Percentiles rank a stretch among this genome's conserved stretches.
Evolutionary conservation across 2,888 invertebrate genomes (phyloP).

Genomic region (Apodemia duryi): DNA sequence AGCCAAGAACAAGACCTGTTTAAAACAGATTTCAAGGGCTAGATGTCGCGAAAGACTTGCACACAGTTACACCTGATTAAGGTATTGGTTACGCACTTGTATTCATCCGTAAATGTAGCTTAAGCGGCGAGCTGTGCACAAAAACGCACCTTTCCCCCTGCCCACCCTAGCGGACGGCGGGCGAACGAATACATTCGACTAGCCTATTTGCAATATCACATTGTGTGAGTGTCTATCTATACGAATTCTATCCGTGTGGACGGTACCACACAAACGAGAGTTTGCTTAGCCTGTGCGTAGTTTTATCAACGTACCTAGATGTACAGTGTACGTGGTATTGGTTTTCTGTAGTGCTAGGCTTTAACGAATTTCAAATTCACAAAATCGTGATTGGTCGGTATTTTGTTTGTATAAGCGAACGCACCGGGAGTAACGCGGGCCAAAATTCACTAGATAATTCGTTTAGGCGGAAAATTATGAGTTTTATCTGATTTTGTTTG

Average conservation of each 20-base stretch:
- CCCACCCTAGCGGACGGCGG: conserved; percentile 56
- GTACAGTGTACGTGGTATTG: conserved; percentile 60
- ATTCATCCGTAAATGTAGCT: conserved; percentile 66
- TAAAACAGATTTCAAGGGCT: conserved; percentile 32
- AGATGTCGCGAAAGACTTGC: conserved; percentile 35
- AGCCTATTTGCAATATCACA: conserved; percentile 76
- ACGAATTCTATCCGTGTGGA: conserved; percentile 37
- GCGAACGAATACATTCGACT: conserved; percentile 77
- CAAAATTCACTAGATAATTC: conserved; percentile 66
- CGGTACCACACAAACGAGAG: conserved; percentile 47
- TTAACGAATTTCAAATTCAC: conserved; percentile 78
- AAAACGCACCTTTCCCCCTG: conserved; percentile 74
- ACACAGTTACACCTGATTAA: conserved; percentile 36
- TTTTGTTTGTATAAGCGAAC: conserved; percentile 73
- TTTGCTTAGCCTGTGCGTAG: conserved; percentile 75
- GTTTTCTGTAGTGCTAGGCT: conserved; percentile 74
- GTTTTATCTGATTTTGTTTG: conserved; percentile 62
- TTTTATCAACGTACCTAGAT: conserved; percentile 46
- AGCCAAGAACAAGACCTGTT: conserved; percentile 28
- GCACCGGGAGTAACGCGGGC: conserved; percentile 47
- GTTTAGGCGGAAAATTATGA: conserved; percentile 68
- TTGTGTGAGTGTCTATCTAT: conserved; percentile 68
- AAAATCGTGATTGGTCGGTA: conserved; percentile 76
- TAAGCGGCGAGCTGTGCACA: conserved; percentile 63
- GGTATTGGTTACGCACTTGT: conserved; percentile 69